A percentile compares a stretch with the other conserved stretches of the same genome.
These are phyloP conservation scores for Homarus gammarus DNA, from an alignment of 2,888 invertebrate genomes.

Conservation along the genomic window DNA sequence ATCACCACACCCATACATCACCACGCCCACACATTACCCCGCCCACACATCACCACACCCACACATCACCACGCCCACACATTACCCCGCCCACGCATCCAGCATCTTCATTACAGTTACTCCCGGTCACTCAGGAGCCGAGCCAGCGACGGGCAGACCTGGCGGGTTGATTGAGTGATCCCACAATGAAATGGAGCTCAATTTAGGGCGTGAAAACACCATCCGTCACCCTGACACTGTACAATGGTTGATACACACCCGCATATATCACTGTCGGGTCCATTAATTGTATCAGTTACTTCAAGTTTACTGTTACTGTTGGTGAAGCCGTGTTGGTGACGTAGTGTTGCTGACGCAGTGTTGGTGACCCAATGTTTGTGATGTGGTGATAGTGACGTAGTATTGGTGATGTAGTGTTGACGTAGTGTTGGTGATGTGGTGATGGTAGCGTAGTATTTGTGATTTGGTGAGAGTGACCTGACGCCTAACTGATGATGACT, in stretches of 20 bases:
- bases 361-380: too few species aligned
- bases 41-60: not conserved
- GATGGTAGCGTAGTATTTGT: too few species aligned
- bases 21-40: not conserved
- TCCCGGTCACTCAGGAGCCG: not conserved
- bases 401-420: too few species aligned
- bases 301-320: not conserved
- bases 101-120: too few species aligned
- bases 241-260: not conserved
- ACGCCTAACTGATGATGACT: too few species aligned
- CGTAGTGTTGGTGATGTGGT: too few species aligned
- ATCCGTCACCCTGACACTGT: not conserved
- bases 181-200: slow-evolving; percentile 10
- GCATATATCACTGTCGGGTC: not conserved
- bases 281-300: not conserved
- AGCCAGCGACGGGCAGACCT: not conserved
- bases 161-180: slow-evolving; percentile 2
- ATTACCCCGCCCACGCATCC: not conserved
- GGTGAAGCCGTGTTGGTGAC: not conserved
- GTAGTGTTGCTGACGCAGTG: too few species aligned
- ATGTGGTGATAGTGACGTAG: too few species aligned
- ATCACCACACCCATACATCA: not conserved
- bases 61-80: not conserved
- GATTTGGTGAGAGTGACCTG: too few species aligned
- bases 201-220: slow-evolving; percentile 4